Evolutionary conservation across 2,797 vertebrate genomes (phyloP), one percentile per base, ranked within the genome.

Genomic region (Acanthornis magna): DNA sequence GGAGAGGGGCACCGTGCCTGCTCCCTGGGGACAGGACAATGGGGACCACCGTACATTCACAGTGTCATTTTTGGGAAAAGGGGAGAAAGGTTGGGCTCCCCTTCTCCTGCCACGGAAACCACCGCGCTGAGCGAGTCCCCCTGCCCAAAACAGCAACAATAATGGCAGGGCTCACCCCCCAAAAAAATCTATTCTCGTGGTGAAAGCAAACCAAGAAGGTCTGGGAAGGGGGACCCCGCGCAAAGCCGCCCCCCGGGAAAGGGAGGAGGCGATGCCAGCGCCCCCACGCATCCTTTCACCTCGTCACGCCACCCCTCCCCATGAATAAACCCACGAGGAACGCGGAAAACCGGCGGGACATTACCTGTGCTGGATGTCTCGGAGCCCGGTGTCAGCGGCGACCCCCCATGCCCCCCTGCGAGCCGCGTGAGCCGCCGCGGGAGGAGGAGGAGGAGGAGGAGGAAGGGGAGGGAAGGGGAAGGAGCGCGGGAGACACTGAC

Each of bases 41-140:
- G n/a, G 42, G 3, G 1, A 30, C 9, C n/a, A 2, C 9, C 30
- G 5, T 2, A 2, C 8, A 1, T 17, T 16, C 27, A 6, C 1
- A 4, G 7, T 1, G 19, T 2, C 3, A 1, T 17, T 60, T 77
- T 66, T 1, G 25, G 54, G 48, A 5, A 21, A 54, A 48, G 16
- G 25, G 57, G 9, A 29, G 27, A 11, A 48, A 45, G 36, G 10
- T 4, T 26, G 71, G 9, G 58, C 23, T 70, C 6, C 58, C 75
- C 17, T 2, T 4, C 43, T 57, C 54, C 63, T 21, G 22, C 79
- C 45, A 4, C 4, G 17, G 25, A 55, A 71, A 51, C 15, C 22
- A 13, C 29, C 2, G 22, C n/a, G 11, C 58, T 30, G 34, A 62
- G 42, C 13, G 7, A 16, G 25, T 2, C 11, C 16, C 25, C 11